phyloP scores from a whole-genome alignment of 2,888 invertebrate genomes.

The Erannis defoliaria region DNA sequence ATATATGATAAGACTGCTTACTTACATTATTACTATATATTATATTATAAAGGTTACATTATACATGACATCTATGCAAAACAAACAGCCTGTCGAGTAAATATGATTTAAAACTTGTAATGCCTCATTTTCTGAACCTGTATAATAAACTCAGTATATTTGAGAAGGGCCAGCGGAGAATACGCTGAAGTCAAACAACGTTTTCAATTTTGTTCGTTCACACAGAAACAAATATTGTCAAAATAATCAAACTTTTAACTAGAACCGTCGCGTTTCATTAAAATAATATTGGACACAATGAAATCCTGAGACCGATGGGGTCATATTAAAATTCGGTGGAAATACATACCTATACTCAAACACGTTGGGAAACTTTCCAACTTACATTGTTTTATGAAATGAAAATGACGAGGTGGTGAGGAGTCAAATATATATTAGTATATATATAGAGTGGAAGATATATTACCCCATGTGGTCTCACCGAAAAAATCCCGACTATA shows the following conservation, averaged over 20 bases:
- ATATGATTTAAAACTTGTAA: not conserved
- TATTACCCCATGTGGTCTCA: too few relatives aligned
- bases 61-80: not conserved
- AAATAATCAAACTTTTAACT: slow-evolving; percentile 27
- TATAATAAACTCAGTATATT: slow-evolving; percentile 4
- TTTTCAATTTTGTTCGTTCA: slow-evolving; percentile 24
- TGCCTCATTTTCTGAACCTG: not conserved
- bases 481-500: too few relatives aligned
- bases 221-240: slow-evolving; percentile 25
- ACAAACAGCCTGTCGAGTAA: slow-evolving; percentile 3
- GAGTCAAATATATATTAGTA: too few relatives aligned
- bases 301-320: not conserved
- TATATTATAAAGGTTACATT: not conserved
- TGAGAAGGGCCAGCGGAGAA: slow-evolving; percentile 7
- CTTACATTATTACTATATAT: not conserved
- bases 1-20: too few relatives aligned
- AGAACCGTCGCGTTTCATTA: slow-evolving; percentile 8
- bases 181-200: slow-evolving; percentile 13
- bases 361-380: too few relatives aligned
- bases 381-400: too few relatives aligned
- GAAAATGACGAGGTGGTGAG: too few relatives aligned
- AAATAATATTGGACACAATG: slow-evolving; percentile 15
- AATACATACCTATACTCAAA: not conserved
- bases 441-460: too few relatives aligned
- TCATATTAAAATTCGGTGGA: not conserved